Evolutionary conservation across 2,888 invertebrate genomes (phyloP).

Genomic region (Leptopilina syphax): DNA sequence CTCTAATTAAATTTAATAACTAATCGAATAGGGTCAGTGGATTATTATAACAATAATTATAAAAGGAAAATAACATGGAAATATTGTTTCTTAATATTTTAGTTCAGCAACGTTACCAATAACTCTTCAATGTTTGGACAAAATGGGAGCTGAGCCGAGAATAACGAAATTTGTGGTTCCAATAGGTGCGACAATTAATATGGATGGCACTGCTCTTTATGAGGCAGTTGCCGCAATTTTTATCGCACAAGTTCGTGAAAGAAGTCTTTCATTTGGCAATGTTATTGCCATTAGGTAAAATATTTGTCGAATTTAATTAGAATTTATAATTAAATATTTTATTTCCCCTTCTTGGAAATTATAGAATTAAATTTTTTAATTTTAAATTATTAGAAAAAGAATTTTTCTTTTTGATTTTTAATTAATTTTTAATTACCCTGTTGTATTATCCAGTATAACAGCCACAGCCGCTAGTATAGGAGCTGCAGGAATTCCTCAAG

Average conservation of each 20-base stretch:
- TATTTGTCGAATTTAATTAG: not conserved
- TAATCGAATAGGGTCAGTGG: no score
- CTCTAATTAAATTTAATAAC: not conserved
- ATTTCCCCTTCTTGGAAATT: no score
- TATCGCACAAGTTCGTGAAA: slow-evolving; percentile 93
- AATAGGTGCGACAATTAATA: slow-evolving; percentile 98
- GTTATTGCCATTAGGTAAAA: slow-evolving; percentile 93
- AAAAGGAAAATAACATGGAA: not conserved
- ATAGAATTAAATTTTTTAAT: no score
- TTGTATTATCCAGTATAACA: slow-evolving; percentile 84
- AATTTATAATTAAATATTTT: not conserved
- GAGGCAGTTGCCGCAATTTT: slow-evolving; percentile 99
- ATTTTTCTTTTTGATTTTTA: no score
- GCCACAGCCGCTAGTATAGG: slow-evolving; percentile 98
- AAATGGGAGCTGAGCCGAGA: slow-evolving; percentile 92
- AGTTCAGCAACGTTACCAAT: slow-evolving; percentile 97
- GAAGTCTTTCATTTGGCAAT: slow-evolving; percentile 90
- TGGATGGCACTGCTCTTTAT: slow-evolving; percentile 98
- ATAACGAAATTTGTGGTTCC: slow-evolving; percentile 97
- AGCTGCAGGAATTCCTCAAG: slow-evolving; percentile 97
- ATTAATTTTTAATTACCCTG: not conserved
- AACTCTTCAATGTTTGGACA: slow-evolving; percentile 94
- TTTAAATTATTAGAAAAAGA: no score
- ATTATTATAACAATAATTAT: no score
- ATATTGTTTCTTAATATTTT: slow-evolving; percentile 52